Base-by-base conservation (phyloP, 2,113 vertebrate species). In the Mirounga angustirostris region DNA sequence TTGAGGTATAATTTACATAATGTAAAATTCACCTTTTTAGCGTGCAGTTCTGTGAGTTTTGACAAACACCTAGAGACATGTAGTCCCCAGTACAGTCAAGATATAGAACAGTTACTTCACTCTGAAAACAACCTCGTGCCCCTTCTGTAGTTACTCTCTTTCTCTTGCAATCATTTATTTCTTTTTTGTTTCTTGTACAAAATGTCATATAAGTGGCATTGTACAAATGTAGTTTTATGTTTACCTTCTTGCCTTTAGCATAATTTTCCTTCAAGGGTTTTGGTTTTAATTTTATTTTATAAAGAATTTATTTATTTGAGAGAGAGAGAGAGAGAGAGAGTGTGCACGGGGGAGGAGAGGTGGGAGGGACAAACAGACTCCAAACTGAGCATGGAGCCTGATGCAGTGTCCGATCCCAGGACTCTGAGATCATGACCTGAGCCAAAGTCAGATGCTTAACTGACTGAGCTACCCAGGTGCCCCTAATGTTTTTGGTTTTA, bases 231-330 rank as follows among this genome's bases (percentile, higher is more conserved):
- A 94, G 33, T 95, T 95, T 85, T 14, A 54, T 58, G 13, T 86
- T 19, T 89, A 58, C 16, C 22, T 65, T 78, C 21, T 92, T 71
- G 91, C 2, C n/a, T 73, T 89, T 91, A 82, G 30, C 8, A 14
- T 52, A 10, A 78, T 52, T 97, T 95, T 79, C 28, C 67, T 91
- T 73, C 24, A 94, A 61, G 13, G 28, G 26, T 92, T n/a, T 69
- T 69, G 33, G 67, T 69, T 69, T 19, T 36, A 95, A 95, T 36
- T 69, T n/a, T 40, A 40, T 40, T 67, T n/a, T 18, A 36, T 36
- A 36, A 9, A 21, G 67, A 69, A 36, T 69, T 69, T 67, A 67
- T n/a, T 33, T 69, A 19, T 69, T 69, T 69, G 67, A 69, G 36
- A 40, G 33, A 36, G 36, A 36, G 36, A 36, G 65, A 28, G 56